A percentile compares a stretch with the other conserved stretches of the same genome.
Conservation (phyloP, 2,113 vertebrate species). For the Arenaria interpres region DNA sequence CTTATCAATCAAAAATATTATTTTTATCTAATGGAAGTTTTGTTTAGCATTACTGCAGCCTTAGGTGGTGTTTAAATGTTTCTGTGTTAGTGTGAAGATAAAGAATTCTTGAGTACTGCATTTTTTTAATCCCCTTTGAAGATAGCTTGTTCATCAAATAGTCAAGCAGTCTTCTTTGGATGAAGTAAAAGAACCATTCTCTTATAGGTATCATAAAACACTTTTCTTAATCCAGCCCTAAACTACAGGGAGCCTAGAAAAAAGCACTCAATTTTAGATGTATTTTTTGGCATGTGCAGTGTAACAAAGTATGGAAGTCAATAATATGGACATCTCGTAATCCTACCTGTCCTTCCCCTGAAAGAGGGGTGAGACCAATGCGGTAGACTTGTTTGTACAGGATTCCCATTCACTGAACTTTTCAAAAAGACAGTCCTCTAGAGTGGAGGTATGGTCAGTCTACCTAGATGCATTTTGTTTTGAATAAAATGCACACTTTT, state of each 20-base stretch:
- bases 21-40: background rate
- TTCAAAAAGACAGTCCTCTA: background rate
- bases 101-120: background rate
- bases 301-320: background rate
- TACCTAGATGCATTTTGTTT: background rate
- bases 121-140: background rate
- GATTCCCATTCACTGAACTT: background rate
- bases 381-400: background rate
- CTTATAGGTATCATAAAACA: background rate
- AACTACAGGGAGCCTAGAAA: background rate
- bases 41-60: background rate
- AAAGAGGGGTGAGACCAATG: background rate
- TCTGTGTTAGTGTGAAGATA: background rate
- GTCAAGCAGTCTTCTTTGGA: background rate
- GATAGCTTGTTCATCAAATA: background rate
- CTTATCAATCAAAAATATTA: background rate
- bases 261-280: background rate
- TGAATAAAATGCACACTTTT: background rate
- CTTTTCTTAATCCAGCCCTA: background rate
- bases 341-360: background rate
- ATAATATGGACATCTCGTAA: background rate
- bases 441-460: background rate
- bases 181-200: background rate
- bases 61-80: background rate
- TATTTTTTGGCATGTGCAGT: background rate